phyloP scores from a whole-genome alignment of 2,888 invertebrate species.

The Amphiduros pacificus region DNA sequence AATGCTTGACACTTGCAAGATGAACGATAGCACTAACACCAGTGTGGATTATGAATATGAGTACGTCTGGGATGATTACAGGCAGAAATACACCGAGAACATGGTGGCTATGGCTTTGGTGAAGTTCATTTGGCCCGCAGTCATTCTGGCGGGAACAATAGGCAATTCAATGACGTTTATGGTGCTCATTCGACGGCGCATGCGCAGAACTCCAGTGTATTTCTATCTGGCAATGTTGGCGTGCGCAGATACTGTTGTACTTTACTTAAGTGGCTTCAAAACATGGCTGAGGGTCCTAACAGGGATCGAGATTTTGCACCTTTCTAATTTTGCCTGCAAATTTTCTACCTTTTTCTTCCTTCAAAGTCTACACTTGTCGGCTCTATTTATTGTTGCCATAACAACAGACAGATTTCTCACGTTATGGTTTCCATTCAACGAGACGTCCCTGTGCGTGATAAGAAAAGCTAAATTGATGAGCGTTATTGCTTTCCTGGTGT shows the following conservation, averaged over 20 bases:
- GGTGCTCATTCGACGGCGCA: conserved; percentile 42
- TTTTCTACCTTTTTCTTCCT: conserved; percentile 44
- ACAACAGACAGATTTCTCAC: conserved; percentile 27
- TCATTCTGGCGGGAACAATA: conserved; percentile 44
- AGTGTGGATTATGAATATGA: not conserved
- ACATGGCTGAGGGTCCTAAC: conserved; percentile 47
- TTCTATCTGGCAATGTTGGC: conserved; percentile 50
- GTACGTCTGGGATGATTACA: too few species aligned
- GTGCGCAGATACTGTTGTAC: conserved; percentile 45
- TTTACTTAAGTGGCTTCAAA: conserved; percentile 50
- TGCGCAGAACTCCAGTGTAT: conserved; percentile 50
- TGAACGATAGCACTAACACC: too few species aligned
- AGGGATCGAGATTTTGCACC: conserved; percentile 45
- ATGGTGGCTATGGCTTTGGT: conserved; percentile 7
- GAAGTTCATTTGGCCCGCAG: conserved; percentile 38
- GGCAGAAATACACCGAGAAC: conserved; percentile 4
- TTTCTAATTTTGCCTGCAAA: conserved; percentile 44
- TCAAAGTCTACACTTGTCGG: conserved; percentile 32
- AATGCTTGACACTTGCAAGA: too few species aligned
- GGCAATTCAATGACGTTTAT: conserved; percentile 47
- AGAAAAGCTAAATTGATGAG: conserved; percentile 14
- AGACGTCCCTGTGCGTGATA: conserved; percentile 18
- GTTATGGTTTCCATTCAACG: conserved; percentile 28
- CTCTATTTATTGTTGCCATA: conserved; percentile 27
- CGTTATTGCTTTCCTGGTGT: not conserved